A percentile compares a stretch with the other conserved stretches of the same genome.
phyloP scores from a whole-genome alignment of 2,113 vertebrate genomes.

The Microtus ochrogaster region DNA sequence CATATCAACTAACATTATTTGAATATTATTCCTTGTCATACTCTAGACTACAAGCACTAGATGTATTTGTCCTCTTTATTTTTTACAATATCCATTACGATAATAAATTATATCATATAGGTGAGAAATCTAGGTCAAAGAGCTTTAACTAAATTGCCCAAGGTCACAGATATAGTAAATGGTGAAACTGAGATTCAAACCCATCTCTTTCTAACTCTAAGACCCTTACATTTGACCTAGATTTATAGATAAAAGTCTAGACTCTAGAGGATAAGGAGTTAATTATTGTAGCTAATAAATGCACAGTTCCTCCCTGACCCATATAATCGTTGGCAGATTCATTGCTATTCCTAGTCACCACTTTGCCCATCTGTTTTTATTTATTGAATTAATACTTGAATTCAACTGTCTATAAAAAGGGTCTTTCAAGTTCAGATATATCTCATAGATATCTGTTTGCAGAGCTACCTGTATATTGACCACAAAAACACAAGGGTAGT shows the following conservation, averaged over 20 bases:
- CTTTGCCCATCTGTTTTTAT: conserved; percentile 44
- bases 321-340: conserved; percentile 37
- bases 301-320: conserved; percentile 4
- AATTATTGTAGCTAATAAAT: conserved; percentile 50
- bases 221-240: conserved; percentile 38
- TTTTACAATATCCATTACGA: conserved; percentile 31
- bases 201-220: conserved; percentile 48
- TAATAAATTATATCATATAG: conserved; percentile 44
- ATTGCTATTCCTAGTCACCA: background rate
- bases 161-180: conserved; percentile 7
- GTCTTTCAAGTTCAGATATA: background rate
- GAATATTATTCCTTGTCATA: background rate
- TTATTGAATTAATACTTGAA: conserved; percentile 55
- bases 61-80: conserved; percentile 43
- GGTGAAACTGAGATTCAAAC: conserved; percentile 25
- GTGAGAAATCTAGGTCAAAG: conserved; percentile 42
- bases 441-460: conserved; percentile 6
- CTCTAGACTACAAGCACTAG: background rate
- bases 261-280: conserved; percentile 21
- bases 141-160: conserved; percentile 56
- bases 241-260: conserved; percentile 46
- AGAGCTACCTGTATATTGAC: background rate
- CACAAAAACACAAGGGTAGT: conserved; percentile 5
- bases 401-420: conserved; percentile 58
- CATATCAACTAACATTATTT: conserved; percentile 18